Evolutionary conservation across 2,888 invertebrate species (phyloP).

Genomic region (Polylopha cassiicola): DNA sequence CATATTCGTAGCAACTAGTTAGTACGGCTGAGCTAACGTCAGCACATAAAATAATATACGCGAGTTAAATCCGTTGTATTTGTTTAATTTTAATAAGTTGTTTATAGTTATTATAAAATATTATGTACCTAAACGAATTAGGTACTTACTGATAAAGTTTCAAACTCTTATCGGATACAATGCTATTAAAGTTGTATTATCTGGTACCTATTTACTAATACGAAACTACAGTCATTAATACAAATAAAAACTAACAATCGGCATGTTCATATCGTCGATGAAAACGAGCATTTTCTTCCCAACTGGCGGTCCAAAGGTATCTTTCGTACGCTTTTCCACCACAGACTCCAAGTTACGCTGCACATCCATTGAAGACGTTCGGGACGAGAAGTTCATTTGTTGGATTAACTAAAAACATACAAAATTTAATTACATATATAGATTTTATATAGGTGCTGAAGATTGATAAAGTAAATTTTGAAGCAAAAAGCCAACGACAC

Average conservation of each 20-base stretch:
- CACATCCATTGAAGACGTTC: constrained; percentile 93
- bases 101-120: no score
- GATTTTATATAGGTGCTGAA: constrained; percentile 9
- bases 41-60: no score
- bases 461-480: background rate
- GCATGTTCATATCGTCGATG: constrained; percentile 97
- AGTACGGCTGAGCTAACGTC: no score
- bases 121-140: no score
- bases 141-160: no score
- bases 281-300: constrained; percentile 94
- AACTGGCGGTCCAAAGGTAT: constrained; percentile 91
- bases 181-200: background rate
- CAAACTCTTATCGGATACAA: constrained; percentile 28
- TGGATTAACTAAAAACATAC: constrained; percentile 79
- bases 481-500: constrained; percentile 29
- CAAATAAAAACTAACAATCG: constrained; percentile 60
- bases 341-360: constrained; percentile 91
- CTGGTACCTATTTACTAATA: background rate
- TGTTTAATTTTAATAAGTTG: no score
- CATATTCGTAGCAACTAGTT: no score
- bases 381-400: constrained; percentile 93
- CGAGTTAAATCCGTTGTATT: no score
- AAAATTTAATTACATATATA: background rate
- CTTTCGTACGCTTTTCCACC: constrained; percentile 93
- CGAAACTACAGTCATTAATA: constrained; percentile 29